Conservation (phyloP, 2,888 invertebrate species). For the Bombylius major region DNA sequence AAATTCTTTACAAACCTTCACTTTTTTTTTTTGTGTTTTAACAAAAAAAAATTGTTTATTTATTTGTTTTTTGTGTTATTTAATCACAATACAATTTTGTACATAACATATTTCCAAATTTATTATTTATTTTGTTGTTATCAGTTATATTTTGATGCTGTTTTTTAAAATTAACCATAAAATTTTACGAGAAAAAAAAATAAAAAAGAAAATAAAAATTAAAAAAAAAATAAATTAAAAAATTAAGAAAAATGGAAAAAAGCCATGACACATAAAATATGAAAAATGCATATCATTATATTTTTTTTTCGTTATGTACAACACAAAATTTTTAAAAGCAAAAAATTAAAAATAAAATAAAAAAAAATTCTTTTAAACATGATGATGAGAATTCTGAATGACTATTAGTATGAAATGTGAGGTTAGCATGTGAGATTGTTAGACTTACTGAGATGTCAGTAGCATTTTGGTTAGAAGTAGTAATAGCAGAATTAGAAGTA, state of each 20-base stretch:
- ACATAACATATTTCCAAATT: neutral
- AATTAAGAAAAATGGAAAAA: neutral
- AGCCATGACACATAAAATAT: neutral
- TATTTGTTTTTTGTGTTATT: too few relatives aligned
- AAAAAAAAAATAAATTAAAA: neutral
- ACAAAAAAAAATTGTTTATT: too few relatives aligned
- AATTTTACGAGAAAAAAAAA: neutral
- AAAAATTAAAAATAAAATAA: neutral
- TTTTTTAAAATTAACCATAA: neutral
- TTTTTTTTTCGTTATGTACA: too few relatives aligned
- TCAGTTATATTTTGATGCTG: neutral
- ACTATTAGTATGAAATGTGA: slow-evolving; percentile 1
- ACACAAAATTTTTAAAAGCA: too few relatives aligned
- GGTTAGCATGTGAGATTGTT: slow-evolving; percentile 9
- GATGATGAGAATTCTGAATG: too few relatives aligned
- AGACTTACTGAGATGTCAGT: slow-evolving; percentile 15
- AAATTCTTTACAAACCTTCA: too few relatives aligned
- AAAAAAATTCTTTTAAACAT: neutral
- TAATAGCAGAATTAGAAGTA: neutral
- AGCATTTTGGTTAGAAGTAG: slow-evolving; percentile 12
- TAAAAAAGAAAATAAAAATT: neutral
- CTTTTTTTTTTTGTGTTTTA: too few relatives aligned
- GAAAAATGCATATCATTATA: neutral
- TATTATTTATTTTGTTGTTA: neutral
- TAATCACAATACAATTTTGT: neutral